Conservation (phyloP, 2,113 vertebrate genomes). For the Mormyrus iriodes region DNA sequence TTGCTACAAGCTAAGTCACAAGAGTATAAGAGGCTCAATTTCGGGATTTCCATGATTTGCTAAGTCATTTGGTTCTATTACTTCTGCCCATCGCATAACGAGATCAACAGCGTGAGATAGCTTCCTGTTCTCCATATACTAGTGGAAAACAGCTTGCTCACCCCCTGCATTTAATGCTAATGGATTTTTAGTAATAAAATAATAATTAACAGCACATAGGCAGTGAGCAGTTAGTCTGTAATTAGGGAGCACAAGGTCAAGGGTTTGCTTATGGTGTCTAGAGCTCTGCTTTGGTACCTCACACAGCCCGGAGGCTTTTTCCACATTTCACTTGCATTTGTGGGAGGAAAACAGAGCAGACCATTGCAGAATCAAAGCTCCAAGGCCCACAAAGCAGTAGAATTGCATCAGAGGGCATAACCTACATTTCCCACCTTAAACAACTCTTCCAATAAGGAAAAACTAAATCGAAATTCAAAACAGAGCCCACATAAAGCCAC, state of each 20-base stretch:
- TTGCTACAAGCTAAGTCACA: background rate
- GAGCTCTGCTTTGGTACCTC: background rate
- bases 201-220: background rate
- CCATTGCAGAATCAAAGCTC: background rate
- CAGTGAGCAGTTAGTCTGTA: background rate
- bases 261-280: background rate
- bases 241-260: background rate
- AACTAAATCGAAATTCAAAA: background rate
- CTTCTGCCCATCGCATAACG: background rate
- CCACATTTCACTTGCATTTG: background rate
- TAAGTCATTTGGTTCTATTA: background rate
- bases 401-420: background rate
- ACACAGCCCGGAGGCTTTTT: background rate
- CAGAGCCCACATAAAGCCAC: background rate
- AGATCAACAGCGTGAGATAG: background rate
- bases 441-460: background rate
- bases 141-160: background rate
- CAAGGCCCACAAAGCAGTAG: background rate
- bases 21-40: too few species aligned
- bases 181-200: background rate
- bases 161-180: background rate
- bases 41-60: background rate
- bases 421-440: background rate
- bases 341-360: background rate
- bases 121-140: background rate